phyloP scores from a whole-genome alignment of 1,140 invertebrate genomes.

The Druon quercuslanigerum region DNA sequence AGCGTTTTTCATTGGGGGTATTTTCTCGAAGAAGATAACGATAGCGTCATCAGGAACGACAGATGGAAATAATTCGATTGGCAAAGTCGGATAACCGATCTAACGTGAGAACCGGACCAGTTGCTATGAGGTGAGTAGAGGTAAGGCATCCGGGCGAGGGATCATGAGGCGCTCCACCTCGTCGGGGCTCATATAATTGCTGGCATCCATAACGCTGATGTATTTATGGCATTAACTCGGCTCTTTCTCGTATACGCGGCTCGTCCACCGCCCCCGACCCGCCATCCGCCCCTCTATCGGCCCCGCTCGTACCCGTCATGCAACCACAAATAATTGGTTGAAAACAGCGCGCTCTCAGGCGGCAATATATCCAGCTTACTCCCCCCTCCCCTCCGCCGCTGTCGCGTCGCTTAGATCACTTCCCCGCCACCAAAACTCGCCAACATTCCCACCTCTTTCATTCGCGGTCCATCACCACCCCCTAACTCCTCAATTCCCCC shows the following conservation, averaged over 20 bases:
- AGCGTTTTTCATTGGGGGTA: not conserved
- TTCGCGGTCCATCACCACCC: conserved; percentile 35
- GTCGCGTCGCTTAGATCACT: conserved; percentile 73
- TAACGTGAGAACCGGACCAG: conserved; percentile 70
- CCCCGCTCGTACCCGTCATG: conserved; percentile 66
- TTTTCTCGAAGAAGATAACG: not conserved
- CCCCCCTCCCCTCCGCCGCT: conserved; percentile 57
- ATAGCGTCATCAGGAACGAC: conserved; percentile 35
- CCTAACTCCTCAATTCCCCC: conserved; percentile 24
- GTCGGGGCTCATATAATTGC: conserved; percentile 73
- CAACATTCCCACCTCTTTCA: conserved; percentile 45
- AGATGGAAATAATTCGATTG: conserved; percentile 65
- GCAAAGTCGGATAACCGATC: conserved; percentile 55
- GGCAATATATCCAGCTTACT: conserved; percentile 75
- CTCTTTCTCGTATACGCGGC: conserved; percentile 68
- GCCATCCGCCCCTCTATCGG: conserved; percentile 47
- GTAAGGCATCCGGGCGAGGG: conserved; percentile 62
- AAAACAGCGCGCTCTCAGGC: conserved; percentile 71
- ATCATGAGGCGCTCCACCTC: conserved; percentile 69
- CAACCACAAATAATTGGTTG: conserved; percentile 75
- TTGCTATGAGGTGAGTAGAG: conserved; percentile 58
- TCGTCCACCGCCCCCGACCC: conserved; percentile 51
- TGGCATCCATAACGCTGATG: conserved; percentile 76
- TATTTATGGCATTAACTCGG: conserved; percentile 76
- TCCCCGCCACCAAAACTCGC: conserved; percentile 66